Base-by-base conservation (phyloP, 1,140 invertebrate genomes). In the Palaemon carinicauda region DNA sequence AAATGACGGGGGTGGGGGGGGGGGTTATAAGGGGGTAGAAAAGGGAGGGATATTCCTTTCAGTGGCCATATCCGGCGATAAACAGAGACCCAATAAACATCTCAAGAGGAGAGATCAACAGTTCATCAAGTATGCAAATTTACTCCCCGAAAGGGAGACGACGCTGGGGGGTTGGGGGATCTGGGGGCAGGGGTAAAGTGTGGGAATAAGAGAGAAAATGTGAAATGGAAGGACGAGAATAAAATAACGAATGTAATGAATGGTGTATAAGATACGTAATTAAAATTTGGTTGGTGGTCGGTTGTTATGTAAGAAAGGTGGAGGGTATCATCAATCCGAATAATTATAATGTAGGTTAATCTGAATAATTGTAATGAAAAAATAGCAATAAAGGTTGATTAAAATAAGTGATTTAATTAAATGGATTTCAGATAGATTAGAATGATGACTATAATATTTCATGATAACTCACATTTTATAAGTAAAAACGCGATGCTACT, bases 81-180 rank as follows among this genome's bases (percentile, higher is more conserved):
- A 65, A 85, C 83, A 85, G 75, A 73, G 24, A 19, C 29, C 31
- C 83, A 69, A 85, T 85, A 60, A 60, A 54, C 74, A 65, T 60
- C 83, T 85, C 60, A 31, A 85, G 83, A 33, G 83, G 19, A n/a
- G 65, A 52, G 75, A 79, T 78, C 75, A 85, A 80, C 83, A 85
- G 65, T 79, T 85, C 83, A 85, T 85, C 83, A 85, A 78, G 75
- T 85, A 85, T 85, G 83, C 54, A 85, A 85, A 85, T 85, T 80
- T 85, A 52, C 83, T 53, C 41, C 75, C 19, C 24, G 51, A 60
- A 60, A 51, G 60, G 50, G n/a, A 33, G 33, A 21, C 41, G 69
- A 31, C 7, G 69, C 17, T 29, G 19, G 24, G 75, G 56, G 73
- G 77, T n/a, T 54, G 41, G 75, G 27, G 27, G n/a, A 24, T 21